phyloP scores from a whole-genome alignment of 2,888 invertebrate genomes.

The Andrena praecox region DNA sequence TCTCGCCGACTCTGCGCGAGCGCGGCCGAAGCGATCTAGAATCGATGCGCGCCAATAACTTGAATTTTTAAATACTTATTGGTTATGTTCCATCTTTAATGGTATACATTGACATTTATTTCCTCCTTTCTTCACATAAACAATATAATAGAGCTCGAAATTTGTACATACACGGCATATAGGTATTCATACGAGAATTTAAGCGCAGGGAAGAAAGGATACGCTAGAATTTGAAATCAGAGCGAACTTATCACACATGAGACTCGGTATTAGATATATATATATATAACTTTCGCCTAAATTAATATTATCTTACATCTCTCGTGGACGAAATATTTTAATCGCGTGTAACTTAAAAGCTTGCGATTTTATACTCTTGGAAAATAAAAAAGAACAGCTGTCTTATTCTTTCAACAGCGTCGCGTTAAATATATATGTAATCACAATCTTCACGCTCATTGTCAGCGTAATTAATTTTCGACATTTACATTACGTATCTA shows the following conservation, averaged over 20 bases:
- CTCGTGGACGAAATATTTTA: not conserved
- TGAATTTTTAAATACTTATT: not conserved
- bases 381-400: not conserved
- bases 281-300: not conserved
- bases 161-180: slow-evolving; percentile 19
- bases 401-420: not conserved
- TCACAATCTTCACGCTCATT: slow-evolving; percentile 16
- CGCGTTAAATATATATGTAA: not conserved
- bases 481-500: slow-evolving; percentile 1
- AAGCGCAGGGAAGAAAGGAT: slow-evolving; percentile 1
- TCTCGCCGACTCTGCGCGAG: slow-evolving; percentile 31
- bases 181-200: slow-evolving; percentile 3
- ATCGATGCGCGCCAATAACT: slow-evolving; percentile 28
- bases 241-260: not conserved
- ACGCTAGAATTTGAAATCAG: slow-evolving; percentile 4
- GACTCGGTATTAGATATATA: not conserved
- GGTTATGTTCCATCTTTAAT: not conserved
- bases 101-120: slow-evolving; percentile 31
- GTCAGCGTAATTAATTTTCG: slow-evolving; percentile 7
- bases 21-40: slow-evolving; percentile 34
- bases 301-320: not conserved
- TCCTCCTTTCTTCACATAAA: slow-evolving; percentile 23
- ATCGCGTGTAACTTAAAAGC: slow-evolving; percentile 1
- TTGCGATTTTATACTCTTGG: slow-evolving; percentile 5
- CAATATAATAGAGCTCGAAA: slow-evolving; percentile 21